Percentiles rank a stretch among this genome's conserved stretches.
phyloP scores from a whole-genome alignment of 2,113 vertebrate species.

The Athene noctua region DNA sequence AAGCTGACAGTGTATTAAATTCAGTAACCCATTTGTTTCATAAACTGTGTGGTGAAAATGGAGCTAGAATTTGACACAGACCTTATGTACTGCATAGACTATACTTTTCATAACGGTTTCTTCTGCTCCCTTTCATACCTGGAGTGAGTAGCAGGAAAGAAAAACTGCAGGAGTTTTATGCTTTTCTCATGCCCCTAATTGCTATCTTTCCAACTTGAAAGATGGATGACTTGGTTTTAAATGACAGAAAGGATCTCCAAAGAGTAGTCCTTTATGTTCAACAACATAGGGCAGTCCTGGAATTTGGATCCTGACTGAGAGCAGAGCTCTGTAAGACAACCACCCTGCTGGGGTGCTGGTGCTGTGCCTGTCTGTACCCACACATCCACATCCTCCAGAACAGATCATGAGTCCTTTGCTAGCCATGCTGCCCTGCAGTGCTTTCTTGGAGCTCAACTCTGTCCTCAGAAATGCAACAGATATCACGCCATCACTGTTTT shows the following conservation, averaged over 20 bases:
- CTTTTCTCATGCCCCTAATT: background rate
- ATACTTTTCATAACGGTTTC: background rate
- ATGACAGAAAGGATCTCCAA: background rate
- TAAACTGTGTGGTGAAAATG: background rate
- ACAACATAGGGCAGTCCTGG: background rate
- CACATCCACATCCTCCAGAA: background rate
- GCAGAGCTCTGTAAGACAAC: background rate
- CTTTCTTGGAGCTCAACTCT: background rate
- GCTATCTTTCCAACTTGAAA: background rate
- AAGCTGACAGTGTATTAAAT: background rate
- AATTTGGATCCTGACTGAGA: background rate
- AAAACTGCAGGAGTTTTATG: background rate
- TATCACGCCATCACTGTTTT: background rate
- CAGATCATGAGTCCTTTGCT: rapidly evolving
- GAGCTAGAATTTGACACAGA: background rate
- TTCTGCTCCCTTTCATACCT: background rate
- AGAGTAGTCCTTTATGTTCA: background rate
- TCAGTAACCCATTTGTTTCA: background rate
- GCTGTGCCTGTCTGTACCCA: background rate
- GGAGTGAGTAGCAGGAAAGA: background rate
- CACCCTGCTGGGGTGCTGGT: background rate
- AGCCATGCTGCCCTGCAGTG: background rate
- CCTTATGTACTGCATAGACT: background rate
- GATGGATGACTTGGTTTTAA: background rate
- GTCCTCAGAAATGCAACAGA: background rate